Base-by-base conservation (phyloP, 1,140 invertebrate genomes). In the Scaptomyza hsui region DNA sequence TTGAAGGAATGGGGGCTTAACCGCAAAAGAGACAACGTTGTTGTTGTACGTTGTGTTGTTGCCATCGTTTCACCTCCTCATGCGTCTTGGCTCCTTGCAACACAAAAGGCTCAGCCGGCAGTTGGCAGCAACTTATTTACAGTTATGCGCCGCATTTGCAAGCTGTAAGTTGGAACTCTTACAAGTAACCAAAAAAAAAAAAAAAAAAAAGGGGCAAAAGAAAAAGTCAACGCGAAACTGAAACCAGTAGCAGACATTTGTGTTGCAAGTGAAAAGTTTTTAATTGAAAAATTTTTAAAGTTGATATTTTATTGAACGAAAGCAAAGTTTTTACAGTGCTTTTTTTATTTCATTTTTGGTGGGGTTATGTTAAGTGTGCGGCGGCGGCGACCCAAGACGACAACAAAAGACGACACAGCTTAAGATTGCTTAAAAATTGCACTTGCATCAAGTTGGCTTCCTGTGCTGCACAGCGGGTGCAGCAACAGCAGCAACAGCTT, bases 281-380 rank as follows among this genome's bases (percentile, higher is more conserved):
- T 86, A 85, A 85, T 85, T 85, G 81, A 86, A 85, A 71, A 86
- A 71, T 85, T 67, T 81, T 73, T 86, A 59, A 85, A 69, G 73
- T 85, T 80, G 64, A 71, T 77, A 73, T 61, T 72, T 83, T 86
- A 85, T 85, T 77, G 81, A 86, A 85, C 61, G 7, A 32, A 47
- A 7, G 19, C 32, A 19, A 56, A 57, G 29, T 37, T 42, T 55
- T 21, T 16, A 18, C 15, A 35, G 21, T 19, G 26, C 32, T 35
- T 64, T 35, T n/a, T n/a, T n/a, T n/a, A n/a, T n/a, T n/a, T n/a
- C n/a, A n/a, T n/a, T n/a, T n/a, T n/a, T n/a, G n/a, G n/a, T n/a
- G 19, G 49, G 65, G 49, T 48, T 51, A 57, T 53, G 39, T 53
- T 72, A 67, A 72, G 63, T 52, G 63, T 37, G 69, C 67, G n/a